Conservation (phyloP, 1,140 invertebrate species). For the Leptinotarsa texana region DNA sequence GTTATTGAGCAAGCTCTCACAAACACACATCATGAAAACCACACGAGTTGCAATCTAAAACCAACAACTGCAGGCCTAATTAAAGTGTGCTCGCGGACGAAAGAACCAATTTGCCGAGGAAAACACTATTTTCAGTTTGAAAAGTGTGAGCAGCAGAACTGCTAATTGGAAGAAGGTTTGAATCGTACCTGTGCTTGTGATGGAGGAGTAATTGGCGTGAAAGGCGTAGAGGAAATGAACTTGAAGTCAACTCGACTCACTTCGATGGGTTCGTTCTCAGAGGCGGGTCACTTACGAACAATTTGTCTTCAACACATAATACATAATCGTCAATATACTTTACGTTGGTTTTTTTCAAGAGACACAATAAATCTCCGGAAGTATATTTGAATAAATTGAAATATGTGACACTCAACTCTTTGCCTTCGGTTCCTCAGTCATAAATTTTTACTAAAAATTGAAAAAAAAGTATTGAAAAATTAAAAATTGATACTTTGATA, state of each 20-base stretch:
- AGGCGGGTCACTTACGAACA: too few species aligned
- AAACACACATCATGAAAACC: neutral
- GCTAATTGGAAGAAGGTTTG: neutral
- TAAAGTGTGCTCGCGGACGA: neutral
- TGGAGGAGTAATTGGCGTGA: conserved; percentile 1
- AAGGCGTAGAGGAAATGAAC: neutral
- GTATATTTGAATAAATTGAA: too few species aligned
- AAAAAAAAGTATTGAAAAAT: too few species aligned
- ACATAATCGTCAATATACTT: too few species aligned
- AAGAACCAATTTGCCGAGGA: neutral
- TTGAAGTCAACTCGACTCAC: neutral
- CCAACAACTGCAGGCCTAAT: conserved; percentile 1
- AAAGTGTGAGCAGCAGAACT: neutral
- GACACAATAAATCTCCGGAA: too few species aligned
- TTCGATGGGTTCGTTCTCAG: neutral
- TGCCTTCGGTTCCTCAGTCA: too few species aligned
- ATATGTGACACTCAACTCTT: too few species aligned
- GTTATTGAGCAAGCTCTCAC: neutral
- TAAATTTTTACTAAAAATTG: too few species aligned
- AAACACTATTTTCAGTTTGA: neutral
- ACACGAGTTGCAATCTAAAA: neutral
- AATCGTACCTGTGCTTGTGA: neutral
- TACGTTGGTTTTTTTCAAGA: too few species aligned
- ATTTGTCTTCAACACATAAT: too few species aligned
- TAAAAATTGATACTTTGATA: too few species aligned